Percentiles rank a stretch among this genome's conserved stretches.
Evolutionary conservation across 2,113 vertebrate species (phyloP).

Genomic region (Vidua macroura): DNA sequence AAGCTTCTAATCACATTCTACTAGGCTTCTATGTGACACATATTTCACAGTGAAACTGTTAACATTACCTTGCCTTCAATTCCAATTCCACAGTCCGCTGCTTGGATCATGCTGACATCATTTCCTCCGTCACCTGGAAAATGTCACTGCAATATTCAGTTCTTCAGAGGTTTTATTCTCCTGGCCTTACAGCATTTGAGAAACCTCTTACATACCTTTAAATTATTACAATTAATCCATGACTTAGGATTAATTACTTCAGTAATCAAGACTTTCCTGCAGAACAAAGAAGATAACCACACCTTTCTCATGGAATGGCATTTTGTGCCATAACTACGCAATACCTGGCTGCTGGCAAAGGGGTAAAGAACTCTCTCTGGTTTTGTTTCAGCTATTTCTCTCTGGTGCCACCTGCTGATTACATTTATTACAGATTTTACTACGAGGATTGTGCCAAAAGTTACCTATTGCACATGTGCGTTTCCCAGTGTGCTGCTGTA

Average conservation of each 20-base stretch:
- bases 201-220: background rate
- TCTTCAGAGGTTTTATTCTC: background rate
- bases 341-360: background rate
- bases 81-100: conserved; percentile 89
- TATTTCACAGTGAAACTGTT: background rate
- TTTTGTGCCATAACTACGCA: background rate
- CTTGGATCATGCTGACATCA: conserved; percentile 99
- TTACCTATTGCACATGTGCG: conserved; percentile 94
- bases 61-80: conserved; percentile 90
- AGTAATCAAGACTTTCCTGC: background rate
- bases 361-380: background rate
- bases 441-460: background rate
- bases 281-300: background rate
- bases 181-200: background rate
- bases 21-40: background rate
- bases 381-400: background rate
- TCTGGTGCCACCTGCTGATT: background rate
- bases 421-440: background rate
- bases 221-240: background rate
- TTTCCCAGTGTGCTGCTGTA: conserved; percentile 87
- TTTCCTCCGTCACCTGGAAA: conserved; percentile 94
- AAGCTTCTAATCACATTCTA: background rate
- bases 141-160: background rate
- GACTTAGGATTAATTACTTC: background rate
- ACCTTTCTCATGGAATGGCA: background rate